Base-by-base conservation (phyloP, 2,888 invertebrate genomes). In the Drosophila conformis region DNA sequence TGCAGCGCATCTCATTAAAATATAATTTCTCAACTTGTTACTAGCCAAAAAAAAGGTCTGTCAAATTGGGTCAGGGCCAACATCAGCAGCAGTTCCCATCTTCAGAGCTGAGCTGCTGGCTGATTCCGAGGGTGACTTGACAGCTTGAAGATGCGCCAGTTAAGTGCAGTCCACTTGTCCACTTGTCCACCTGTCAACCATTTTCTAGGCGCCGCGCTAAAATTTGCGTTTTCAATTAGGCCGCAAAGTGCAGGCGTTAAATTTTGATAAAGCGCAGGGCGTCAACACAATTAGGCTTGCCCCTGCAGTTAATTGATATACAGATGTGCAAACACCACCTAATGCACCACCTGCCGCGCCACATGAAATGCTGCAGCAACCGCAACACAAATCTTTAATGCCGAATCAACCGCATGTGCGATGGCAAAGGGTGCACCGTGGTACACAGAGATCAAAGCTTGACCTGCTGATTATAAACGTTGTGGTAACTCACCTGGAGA, bases 311-410 rank as follows among this genome's bases (percentile, higher is more conserved):
- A 85, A 85, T 85, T 84, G 84, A 77, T 71, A 77, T 61, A 54
- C 83, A 80, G 70, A 69, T 83, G 76, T 71, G 48, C 70, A 74
- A 83, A 83, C 72, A 85, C 59, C 29, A 48, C 68, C 66, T 61
- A 52, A 40, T 69, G 71, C 74, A 60, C 51, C 68, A 68, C 59
- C 61, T 59, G 69, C 66, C 54, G 15, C 33, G 58, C 59, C 63
- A 72, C 65, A 73, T 64, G 67, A 64, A 66, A 40, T 64, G 42
- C 71, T 56, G 59, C 74, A 57, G 21, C 21, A 73, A 65, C 84
- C 84, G 57, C 84, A 84, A 73, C 74, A 84, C 82, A 89, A 89
- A 86, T 83, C 89, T 89, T 89, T 89, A 87, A 89, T 85, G 87
- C 73, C 85, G 71, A 72, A 51, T 77, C 73, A 69, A 89, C 87